Percentiles rank a stretch among this genome's conserved stretches.
phyloP scores from a whole-genome alignment of 1,140 invertebrate genomes.

The Macrotrachela quadricornifera region DNA sequence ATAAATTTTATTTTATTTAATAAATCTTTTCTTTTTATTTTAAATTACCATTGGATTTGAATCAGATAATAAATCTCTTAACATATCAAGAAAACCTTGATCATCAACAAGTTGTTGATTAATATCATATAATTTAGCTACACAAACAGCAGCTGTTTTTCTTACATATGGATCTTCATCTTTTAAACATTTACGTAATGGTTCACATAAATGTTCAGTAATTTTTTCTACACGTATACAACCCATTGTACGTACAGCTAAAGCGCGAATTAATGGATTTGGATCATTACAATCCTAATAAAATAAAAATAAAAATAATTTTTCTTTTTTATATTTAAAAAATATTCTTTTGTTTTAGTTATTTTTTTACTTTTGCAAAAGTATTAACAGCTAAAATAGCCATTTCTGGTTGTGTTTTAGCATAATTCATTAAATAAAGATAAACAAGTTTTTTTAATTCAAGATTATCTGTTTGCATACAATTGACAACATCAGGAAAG shows the following conservation, averaged over 20 bases:
- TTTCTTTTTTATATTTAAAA: too few species aligned
- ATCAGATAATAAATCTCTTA: slow-evolving; percentile 87
- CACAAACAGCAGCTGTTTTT: slow-evolving; percentile 96
- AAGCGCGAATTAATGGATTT: slow-evolving; percentile 87
- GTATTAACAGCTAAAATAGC: slow-evolving; percentile 99
- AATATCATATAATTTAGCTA: slow-evolving; percentile 96
- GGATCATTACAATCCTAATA: slow-evolving; percentile 93
- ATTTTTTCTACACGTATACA: slow-evolving; percentile 99
- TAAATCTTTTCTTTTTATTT: too few species aligned
- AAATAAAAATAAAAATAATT: too few species aligned
- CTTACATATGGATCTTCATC: slow-evolving; percentile 98
- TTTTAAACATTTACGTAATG: slow-evolving; percentile 74
- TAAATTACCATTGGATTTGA: slow-evolving; percentile 87
- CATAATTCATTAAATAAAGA: slow-evolving; percentile 99
- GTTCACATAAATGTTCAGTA: slow-evolving; percentile 97
- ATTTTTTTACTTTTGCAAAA: slow-evolving; percentile 59
- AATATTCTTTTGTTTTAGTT: not conserved
- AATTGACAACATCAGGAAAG: slow-evolving; percentile 97
- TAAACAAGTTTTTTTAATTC: slow-evolving; percentile 98
- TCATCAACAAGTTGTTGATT: slow-evolving; percentile 90
- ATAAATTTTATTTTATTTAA: too few species aligned
- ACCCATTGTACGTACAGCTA: slow-evolving; percentile 97
- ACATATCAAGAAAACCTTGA: slow-evolving; percentile 87
- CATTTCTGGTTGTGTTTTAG: slow-evolving; percentile 98
- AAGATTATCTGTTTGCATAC: slow-evolving; percentile 99